Percentiles rank a stretch among this genome's conserved stretches.
Evolutionary conservation across 2,888 invertebrate species (phyloP).

Genomic region (Plutella xylostella): DNA sequence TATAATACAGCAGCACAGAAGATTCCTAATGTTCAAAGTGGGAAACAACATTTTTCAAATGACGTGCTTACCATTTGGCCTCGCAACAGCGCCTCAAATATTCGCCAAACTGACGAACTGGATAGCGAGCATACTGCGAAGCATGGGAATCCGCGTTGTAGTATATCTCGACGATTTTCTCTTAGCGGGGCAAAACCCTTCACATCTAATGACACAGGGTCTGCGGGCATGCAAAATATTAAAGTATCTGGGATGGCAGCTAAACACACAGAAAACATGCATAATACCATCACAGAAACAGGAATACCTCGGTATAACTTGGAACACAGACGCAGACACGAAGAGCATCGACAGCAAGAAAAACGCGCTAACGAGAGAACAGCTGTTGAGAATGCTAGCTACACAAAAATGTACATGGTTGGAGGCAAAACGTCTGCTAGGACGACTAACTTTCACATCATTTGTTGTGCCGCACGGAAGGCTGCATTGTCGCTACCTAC

Average conservation of each 20-base stretch:
- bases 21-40: slow-evolving; percentile 11
- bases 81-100: slow-evolving; percentile 12
- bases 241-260: slow-evolving; percentile 14
- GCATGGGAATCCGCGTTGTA: slow-evolving; percentile 8
- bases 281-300: slow-evolving; percentile 4
- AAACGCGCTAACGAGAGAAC: neutral
- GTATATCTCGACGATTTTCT: slow-evolving; percentile 19
- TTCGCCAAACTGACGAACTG: slow-evolving; percentile 16
- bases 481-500: neutral
- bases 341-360: neutral
- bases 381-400: neutral
- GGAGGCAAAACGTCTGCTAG: neutral
- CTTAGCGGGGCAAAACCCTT: slow-evolving; percentile 9
- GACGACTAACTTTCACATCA: neutral
- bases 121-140: neutral
- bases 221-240: slow-evolving; percentile 7
- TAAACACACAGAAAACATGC: slow-evolving; percentile 16
- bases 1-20: slow-evolving; percentile 5
- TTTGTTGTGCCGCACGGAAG: neutral
- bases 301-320: neutral
- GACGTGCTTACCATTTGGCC: slow-evolving; percentile 15
- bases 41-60: slow-evolving; percentile 10
- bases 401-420: neutral
- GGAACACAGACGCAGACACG: neutral
- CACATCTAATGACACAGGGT: slow-evolving; percentile 7